A percentile compares a stretch with the other conserved stretches of the same genome.
Evolutionary conservation across 1,140 invertebrate species (phyloP).

Genomic region (Drosophila pachea): DNA sequence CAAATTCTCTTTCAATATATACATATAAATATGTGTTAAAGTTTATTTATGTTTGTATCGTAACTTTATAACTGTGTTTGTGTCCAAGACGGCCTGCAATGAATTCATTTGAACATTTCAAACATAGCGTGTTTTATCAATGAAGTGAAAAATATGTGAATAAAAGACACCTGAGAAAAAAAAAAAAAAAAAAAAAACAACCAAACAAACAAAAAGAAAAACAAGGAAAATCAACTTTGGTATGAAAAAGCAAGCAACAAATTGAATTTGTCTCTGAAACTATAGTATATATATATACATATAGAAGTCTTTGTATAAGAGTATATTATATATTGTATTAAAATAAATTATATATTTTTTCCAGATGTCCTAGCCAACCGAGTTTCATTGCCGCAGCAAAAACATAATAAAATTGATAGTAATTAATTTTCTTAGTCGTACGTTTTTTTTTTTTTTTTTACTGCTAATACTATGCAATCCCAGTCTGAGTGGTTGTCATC

Average conservation of each 20-base stretch:
- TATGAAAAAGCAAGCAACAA: too few species aligned
- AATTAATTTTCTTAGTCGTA: too few species aligned
- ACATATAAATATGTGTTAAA: constrained; percentile 18
- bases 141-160: constrained; percentile 52
- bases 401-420: too few species aligned
- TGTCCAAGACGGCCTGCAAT: constrained; percentile 41
- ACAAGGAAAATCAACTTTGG: constrained; percentile 9
- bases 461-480: too few species aligned
- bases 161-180: constrained; percentile 50
- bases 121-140: constrained; percentile 50
- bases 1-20: not conserved
- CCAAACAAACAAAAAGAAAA: constrained; percentile 46
- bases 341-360: constrained; percentile 52
- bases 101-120: constrained; percentile 56
- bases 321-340: constrained; percentile 11
- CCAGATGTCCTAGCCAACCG: constrained; percentile 39
- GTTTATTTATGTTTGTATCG: constrained; percentile 59
- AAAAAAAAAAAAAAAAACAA: constrained; percentile 15
- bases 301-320: too few species aligned
- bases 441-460: too few species aligned
- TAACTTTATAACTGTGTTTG: constrained; percentile 43
- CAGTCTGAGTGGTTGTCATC: constrained; percentile 29
- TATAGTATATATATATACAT: constrained; percentile 20
- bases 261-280: constrained; percentile 50
- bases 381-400: too few species aligned